Percentiles rank a stretch among this genome's conserved stretches.
phyloP scores from a whole-genome alignment of 2,888 invertebrate species.

The Drosophila paramelanica region DNA sequence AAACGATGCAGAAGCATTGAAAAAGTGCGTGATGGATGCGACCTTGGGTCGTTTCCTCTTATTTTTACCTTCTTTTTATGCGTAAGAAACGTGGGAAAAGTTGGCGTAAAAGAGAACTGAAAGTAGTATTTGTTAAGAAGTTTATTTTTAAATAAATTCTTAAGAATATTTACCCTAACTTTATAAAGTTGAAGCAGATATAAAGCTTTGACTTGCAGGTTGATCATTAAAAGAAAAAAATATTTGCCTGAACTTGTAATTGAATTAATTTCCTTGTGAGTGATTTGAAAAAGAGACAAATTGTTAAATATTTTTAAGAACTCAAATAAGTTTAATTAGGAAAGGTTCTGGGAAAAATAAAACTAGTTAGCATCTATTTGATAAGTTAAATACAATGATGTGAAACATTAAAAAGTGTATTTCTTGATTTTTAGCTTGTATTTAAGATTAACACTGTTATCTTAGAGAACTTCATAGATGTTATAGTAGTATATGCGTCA shows the following conservation, averaged over 20 bases:
- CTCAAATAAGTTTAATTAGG: not conserved
- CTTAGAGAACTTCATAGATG: too few species aligned
- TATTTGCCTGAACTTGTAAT: not conserved
- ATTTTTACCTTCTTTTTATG: not conserved
- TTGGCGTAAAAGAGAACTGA: slow-evolving; percentile 1
- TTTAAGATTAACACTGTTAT: too few species aligned
- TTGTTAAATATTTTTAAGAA: not conserved
- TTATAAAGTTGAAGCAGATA: slow-evolving; percentile 4
- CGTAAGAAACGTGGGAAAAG: slow-evolving; percentile 38
- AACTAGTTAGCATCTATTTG: too few species aligned
- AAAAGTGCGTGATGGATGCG: slow-evolving; percentile 35
- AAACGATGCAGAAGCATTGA: slow-evolving; percentile 8
- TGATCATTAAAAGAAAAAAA: not conserved
- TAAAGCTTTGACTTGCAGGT: not conserved
- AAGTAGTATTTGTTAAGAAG: slow-evolving; percentile 7
- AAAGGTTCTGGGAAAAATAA: too few species aligned
- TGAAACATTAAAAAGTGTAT: too few species aligned
- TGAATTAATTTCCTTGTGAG: not conserved
- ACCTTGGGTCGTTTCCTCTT: slow-evolving; percentile 30
- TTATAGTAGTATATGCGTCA: not conserved
- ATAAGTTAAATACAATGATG: too few species aligned
- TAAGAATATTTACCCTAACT: not conserved
- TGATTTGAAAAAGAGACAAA: not conserved
- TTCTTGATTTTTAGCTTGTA: too few species aligned
- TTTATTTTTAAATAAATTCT: slow-evolving; percentile 4